phyloP scores from a whole-genome alignment of 2,113 vertebrate species.

The Psittacus erithacus region DNA sequence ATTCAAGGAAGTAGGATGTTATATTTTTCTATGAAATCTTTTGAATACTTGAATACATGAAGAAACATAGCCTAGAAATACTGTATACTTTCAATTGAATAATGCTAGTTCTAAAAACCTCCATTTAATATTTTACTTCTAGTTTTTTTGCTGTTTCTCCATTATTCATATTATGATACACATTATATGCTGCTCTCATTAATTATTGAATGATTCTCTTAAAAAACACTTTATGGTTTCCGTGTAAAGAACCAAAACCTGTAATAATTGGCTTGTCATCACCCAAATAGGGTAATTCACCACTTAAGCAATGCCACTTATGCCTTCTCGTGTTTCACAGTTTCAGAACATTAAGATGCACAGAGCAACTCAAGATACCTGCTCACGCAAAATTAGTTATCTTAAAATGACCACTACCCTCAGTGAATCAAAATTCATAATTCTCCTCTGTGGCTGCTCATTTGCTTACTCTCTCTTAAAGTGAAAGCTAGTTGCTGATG shows the following conservation, averaged over 20 bases:
- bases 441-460: slow-evolving; percentile 17
- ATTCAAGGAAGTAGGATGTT: neutral
- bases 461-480: slow-evolving; percentile 37
- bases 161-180: neutral
- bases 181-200: neutral
- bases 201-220: slow-evolving; percentile 60
- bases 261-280: slow-evolving; percentile 30
- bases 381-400: slow-evolving; percentile 33
- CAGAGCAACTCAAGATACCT: slow-evolving; percentile 4
- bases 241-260: slow-evolving; percentile 21
- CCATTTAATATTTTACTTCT: neutral
- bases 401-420: neutral
- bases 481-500: neutral
- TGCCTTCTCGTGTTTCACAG: slow-evolving; percentile 26
- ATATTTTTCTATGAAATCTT: neutral
- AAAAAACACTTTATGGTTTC: slow-evolving; percentile 45
- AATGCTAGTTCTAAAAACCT: neutral
- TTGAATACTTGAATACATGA: neutral
- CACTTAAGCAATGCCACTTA: neutral
- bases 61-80: neutral
- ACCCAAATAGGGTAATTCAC: slow-evolving; percentile 34
- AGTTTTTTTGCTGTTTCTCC: slow-evolving; percentile 23
- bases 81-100: neutral
- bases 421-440: slow-evolving; percentile 26
- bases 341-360: slow-evolving; percentile 34